Evolutionary conservation across 2,113 vertebrate species (phyloP), one percentile per base, ranked within the genome.

Genomic region (Cisticola juncidis): DNA sequence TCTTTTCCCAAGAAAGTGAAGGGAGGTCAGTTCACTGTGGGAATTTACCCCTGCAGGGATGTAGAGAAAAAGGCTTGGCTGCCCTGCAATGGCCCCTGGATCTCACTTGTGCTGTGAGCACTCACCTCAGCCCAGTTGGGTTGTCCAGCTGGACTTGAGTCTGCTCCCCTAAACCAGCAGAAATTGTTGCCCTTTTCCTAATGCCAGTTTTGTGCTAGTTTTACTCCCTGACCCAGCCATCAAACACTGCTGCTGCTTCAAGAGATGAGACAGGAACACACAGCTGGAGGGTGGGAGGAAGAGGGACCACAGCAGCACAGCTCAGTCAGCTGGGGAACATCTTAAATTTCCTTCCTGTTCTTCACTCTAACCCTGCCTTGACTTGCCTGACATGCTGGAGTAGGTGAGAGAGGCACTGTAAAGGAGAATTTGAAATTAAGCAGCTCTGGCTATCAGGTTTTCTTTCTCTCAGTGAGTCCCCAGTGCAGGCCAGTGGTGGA

Each of bases 331-430:
- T 1, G 5, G 53, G 48, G 61, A 90, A 5, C 88, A 56, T 29
- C 93, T 92, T 57, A 29, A 51, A 56, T 92, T 81, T 81, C 83
- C 83, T 81, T 91, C 80, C 86, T 66, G 47, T 56, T 74, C 88
- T 54, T 74, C 4, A 0, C 57, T 56, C 11, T 17, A 26, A 53
- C 60, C 56, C 73, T 64, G 85, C 31, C 70, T 88, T n/a, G 89
- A 61, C 40, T 72, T 29, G 73, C 66, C 64, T 56, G 61, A 31
- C 0, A 0, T 36, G 77, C 86, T 3, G 2, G 42, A 33, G 73
- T 25, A 72, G 84, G 65, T 29, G 81, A 94, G 69, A 68, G 80
- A 64, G 61, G 23, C 18, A 2, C 73, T 22, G 65, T 8, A 57
- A 89, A 91, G 57, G 81, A 71, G 69, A 84, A 64, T 51, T 79